These are phyloP conservation scores for Alaudala cheleensis DNA, from an alignment of 2,113 vertebrate genomes.

Conservation along the genomic window DNA sequence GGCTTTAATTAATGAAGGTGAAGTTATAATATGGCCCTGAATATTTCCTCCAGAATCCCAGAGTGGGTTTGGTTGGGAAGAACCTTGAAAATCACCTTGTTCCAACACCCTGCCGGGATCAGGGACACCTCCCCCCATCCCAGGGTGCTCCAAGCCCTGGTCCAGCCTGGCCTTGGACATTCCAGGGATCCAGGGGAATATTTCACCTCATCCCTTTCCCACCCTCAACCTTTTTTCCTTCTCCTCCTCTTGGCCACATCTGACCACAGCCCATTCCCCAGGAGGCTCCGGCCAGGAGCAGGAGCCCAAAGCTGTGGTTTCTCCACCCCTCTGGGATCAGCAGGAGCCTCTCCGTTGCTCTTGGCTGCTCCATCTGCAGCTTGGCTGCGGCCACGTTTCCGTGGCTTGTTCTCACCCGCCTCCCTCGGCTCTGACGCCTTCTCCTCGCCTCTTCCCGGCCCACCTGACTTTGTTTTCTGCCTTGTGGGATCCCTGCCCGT, in stretches of 20 bases:
- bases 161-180: rapidly evolving
- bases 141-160: neutral
- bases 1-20: neutral
- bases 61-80: neutral
- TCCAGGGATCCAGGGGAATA: neutral
- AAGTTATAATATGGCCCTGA: rapidly evolving
- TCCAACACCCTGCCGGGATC: neutral
- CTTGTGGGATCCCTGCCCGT: neutral
- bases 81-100: rapidly evolving
- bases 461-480: constrained; percentile 27
- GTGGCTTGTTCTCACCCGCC: constrained; percentile 42
- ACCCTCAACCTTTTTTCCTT: neutral
- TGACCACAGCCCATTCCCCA: neutral
- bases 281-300: neutral
- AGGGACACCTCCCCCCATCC: no score
- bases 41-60: neutral
- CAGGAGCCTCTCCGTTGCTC: neutral
- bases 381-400: neutral
- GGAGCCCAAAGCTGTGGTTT: neutral
- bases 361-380: neutral
- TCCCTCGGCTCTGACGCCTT: neutral
- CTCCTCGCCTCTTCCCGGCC: neutral
- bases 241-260: neutral
- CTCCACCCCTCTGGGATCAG: neutral
- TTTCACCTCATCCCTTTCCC: neutral